Evolutionary conservation across 2,888 invertebrate species (phyloP), one percentile per base, ranked within the genome.

Genomic region (Petrolisthes cinctipes): DNA sequence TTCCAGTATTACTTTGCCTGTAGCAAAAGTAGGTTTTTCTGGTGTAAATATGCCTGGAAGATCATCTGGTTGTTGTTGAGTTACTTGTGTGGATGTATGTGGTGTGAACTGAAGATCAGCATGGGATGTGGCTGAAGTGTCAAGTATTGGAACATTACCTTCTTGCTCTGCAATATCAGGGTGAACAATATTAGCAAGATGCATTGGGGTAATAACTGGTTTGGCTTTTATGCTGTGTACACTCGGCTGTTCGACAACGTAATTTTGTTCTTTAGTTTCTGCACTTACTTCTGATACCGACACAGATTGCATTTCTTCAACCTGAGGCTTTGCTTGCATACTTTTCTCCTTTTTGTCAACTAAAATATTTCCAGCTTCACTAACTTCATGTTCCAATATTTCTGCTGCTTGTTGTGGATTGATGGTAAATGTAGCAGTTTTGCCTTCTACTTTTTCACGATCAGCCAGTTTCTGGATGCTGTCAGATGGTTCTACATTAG

Each of bases 251-350:
- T 89, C 83, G 51, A 85, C 89, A 23, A 81, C 89, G 88, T 92
- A 92, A 57, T 92, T 94, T 3, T 93, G 93, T 92, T 95, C 95
- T 83, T 95, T 95, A 86, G 95, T 94, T 92, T 96, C 95, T 23
- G 95, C 92, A 91, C 95, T 95, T 4, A 95, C 94, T 54, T 95
- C 93, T 83, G 94, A 95, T 81, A 95, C 94, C 56, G 94, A 93
- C 61, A 97, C 91, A 91, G 95, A 93, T 92, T 95, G 94, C 75
- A 94, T 94, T 85, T 94, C 93, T 90, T 92, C 92, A 85, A 94
- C 92, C 83, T 92, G 91, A 9, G 92, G 91, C 5, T 93, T 90
- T 66, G 90, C 91, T 90, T 76, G 91, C 88, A 92, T 90, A 20
- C 91, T 90, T 86, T 92, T 91, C 76, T 80, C 76, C 78, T 84